Evolutionary conservation across 2,888 invertebrate species (phyloP).

Genomic region (Sarcophaga variegata): DNA sequence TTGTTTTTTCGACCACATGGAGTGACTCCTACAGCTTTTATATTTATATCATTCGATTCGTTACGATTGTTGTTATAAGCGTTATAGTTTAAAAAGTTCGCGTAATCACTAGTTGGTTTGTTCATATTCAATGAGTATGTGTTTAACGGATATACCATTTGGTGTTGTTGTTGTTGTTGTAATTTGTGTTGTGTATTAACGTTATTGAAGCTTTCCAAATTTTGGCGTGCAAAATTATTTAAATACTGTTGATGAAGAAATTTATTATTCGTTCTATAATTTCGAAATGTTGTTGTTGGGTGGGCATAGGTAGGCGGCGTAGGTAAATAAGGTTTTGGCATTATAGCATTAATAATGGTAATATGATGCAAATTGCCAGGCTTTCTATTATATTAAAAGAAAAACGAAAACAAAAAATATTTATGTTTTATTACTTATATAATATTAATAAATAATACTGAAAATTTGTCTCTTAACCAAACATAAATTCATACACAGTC

Average conservation of each 20-base stretch:
- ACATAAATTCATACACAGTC: not conserved
- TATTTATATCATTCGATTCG: not conserved
- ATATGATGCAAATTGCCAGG: slow-evolving; percentile 65
- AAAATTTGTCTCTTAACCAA: not conserved
- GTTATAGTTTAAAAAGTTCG: slow-evolving; percentile 16
- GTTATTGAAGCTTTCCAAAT: slow-evolving; percentile 47
- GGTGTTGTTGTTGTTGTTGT: slow-evolving; percentile 23
- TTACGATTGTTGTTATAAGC: not conserved
- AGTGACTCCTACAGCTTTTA: slow-evolving; percentile 1
- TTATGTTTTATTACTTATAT: no score
- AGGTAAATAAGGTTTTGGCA: slow-evolving; percentile 63
- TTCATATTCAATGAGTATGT: slow-evolving; percentile 17
- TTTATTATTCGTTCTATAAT: slow-evolving; percentile 55
- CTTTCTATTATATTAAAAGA: slow-evolving; percentile 44
- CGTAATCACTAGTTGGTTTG: slow-evolving; percentile 31
- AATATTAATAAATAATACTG: not conserved
- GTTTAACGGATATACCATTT: slow-evolving; percentile 31
- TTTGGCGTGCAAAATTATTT: slow-evolving; percentile 49
- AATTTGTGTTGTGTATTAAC: slow-evolving; percentile 37
- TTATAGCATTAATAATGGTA: slow-evolving; percentile 61
- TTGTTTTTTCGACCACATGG: slow-evolving; percentile 42
- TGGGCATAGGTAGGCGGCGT: slow-evolving; percentile 45
- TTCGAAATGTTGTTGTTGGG: slow-evolving; percentile 46
- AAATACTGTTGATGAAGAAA: slow-evolving; percentile 48
- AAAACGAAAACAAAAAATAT: not conserved